Percentiles rank a stretch among this genome's conserved stretches.
phyloP scores from a whole-genome alignment of 2,113 vertebrate species.

The Fulica atra region DNA sequence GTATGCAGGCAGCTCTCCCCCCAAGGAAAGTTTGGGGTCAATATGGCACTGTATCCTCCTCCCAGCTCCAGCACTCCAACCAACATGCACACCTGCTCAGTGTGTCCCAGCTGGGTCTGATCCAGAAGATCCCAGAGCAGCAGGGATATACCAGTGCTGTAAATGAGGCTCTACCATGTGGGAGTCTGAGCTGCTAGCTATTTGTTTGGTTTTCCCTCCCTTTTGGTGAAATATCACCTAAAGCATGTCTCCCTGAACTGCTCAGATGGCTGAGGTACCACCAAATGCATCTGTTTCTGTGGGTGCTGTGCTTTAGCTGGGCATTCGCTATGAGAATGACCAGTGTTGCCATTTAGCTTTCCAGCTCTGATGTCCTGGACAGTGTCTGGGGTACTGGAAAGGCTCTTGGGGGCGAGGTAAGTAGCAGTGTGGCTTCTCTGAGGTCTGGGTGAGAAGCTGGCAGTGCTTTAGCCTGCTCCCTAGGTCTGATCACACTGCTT shows the following conservation, averaged over 20 bases:
- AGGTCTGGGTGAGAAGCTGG: neutral
- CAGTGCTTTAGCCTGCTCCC: neutral
- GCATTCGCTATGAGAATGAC: neutral
- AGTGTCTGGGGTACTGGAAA: rapidly evolving
- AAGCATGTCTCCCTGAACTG: neutral
- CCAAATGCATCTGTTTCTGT: neutral
- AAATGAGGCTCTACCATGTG: neutral
- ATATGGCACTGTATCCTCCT: neutral
- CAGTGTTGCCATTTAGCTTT: neutral
- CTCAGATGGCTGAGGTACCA: neutral
- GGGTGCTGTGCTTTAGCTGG: neutral
- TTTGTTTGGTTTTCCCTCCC: neutral
- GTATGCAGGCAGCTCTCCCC: neutral
- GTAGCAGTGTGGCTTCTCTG: neutral
- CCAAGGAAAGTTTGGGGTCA: neutral
- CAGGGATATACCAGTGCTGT: neutral
- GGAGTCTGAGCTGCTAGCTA: neutral
- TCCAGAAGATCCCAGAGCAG: neutral
- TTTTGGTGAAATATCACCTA: neutral
- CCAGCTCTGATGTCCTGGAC: rapidly evolving
- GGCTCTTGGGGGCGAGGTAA: neutral
- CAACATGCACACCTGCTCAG: neutral
- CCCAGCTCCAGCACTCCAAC: rapidly evolving
- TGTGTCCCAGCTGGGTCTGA: neutral
- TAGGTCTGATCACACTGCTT: rapidly evolving